These are phyloP conservation scores for Microcaecilia unicolor DNA, from an alignment of 2,797 vertebrate species.

Conservation along the genomic window DNA sequence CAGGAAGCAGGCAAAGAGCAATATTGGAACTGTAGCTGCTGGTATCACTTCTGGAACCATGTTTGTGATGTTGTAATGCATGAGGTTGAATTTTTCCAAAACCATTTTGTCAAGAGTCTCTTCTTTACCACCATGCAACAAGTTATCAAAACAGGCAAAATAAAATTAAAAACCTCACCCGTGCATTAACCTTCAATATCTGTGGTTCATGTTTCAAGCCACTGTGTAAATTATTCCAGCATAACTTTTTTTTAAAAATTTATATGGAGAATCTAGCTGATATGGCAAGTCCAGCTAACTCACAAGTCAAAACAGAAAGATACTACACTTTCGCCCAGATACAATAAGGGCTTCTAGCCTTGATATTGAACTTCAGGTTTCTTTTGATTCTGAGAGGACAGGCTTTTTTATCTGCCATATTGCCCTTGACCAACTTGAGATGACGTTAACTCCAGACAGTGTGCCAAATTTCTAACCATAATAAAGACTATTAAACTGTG, in stretches of 20 bases:
- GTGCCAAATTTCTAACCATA: constrained; percentile 41
- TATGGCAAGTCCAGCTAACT: constrained; percentile 54
- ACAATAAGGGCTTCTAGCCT: constrained; percentile 36
- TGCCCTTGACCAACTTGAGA: constrained; percentile 36
- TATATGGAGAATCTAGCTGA: constrained; percentile 39
- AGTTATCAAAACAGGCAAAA: neutral
- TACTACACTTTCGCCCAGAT: constrained; percentile 28
- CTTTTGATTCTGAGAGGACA: constrained; percentile 29
- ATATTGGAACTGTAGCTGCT: constrained; percentile 39
- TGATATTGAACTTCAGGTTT: constrained; percentile 39
- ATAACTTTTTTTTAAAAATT: constrained; percentile 35
- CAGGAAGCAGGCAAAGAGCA: constrained; percentile 64
- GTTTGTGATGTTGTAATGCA: constrained; percentile 36
- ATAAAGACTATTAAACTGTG: constrained; percentile 35
- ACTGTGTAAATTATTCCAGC: neutral
- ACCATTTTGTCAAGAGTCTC: constrained; percentile 14
- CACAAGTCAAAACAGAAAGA: constrained; percentile 64
- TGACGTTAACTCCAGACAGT: constrained; percentile 23
- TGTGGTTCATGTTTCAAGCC: neutral
- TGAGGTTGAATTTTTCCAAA: constrained; percentile 46
- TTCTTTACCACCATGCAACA: neutral
- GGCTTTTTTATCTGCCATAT: constrained; percentile 29
- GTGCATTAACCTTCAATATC: no score
- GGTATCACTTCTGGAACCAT: constrained; percentile 25
- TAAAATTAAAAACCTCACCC: neutral